Conservation (phyloP, 2,888 invertebrate species). For the Ophion slaviceki region DNA sequence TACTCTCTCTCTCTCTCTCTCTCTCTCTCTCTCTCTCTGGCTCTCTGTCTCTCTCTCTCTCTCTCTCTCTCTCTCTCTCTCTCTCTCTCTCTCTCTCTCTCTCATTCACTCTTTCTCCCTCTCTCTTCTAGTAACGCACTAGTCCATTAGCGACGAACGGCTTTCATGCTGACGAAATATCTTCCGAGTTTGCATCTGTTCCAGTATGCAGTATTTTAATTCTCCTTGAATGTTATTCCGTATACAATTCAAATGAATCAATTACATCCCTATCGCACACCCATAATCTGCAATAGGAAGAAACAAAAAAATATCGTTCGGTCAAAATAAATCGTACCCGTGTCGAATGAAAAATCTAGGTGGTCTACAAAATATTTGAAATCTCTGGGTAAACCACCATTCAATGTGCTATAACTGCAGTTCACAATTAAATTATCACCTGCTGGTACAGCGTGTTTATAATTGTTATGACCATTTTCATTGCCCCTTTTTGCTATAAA, state of each 20-base stretch:
- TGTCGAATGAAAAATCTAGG: background rate
- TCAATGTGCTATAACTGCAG: background rate
- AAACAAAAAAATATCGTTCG: background rate
- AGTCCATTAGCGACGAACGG: slow-evolving; percentile 40
- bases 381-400: background rate
- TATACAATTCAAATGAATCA: slow-evolving; percentile 40
- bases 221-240: slow-evolving; percentile 8
- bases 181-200: slow-evolving; percentile 36
- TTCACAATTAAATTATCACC: too few relatives aligned
- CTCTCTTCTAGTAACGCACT: slow-evolving; percentile 27
- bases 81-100: slow-evolving; percentile 22
- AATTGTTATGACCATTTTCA: too few relatives aligned
- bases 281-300: background rate
- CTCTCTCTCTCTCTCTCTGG: background rate
- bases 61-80: slow-evolving; percentile 4
- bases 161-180: slow-evolving; percentile 46
- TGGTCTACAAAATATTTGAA: background rate
- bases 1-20: slow-evolving; percentile 5
- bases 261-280: slow-evolving; percentile 1
- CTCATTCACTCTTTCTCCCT: background rate
- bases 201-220: slow-evolving; percentile 31
- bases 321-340: slow-evolving; percentile 18
- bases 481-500: too few relatives aligned
- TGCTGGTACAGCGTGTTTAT: too few relatives aligned
- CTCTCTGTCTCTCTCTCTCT: slow-evolving; percentile 2